Percentiles rank a stretch among this genome's conserved stretches.
phyloP scores from a whole-genome alignment of 1,140 invertebrate genomes.

The Parasteatoda tepidariorum region DNA sequence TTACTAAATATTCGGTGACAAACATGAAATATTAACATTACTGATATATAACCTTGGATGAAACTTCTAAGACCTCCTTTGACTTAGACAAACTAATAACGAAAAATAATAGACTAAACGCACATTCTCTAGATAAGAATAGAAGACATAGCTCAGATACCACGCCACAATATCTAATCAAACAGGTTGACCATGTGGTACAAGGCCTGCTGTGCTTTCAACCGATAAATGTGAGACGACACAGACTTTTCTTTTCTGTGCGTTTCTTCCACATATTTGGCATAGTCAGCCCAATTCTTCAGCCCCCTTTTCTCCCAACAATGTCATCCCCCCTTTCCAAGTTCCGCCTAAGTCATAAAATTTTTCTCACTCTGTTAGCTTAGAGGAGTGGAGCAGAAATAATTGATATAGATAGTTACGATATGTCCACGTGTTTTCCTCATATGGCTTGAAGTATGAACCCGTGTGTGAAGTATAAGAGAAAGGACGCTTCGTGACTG shows the following conservation, averaged over 20 bases:
- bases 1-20: too few relatives aligned
- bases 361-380: slow-evolving; percentile 9
- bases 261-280: slow-evolving; percentile 27
- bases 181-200: slow-evolving; percentile 15
- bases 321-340: background rate
- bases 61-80: too few relatives aligned
- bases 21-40: too few relatives aligned
- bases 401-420: slow-evolving; percentile 33
- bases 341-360: slow-evolving; percentile 1
- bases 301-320: background rate
- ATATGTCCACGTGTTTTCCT: background rate
- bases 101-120: too few relatives aligned
- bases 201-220: background rate
- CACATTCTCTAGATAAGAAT: slow-evolving; percentile 10
- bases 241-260: background rate
- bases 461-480: background rate
- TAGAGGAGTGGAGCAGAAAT: background rate
- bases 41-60: too few relatives aligned
- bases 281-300: slow-evolving; percentile 10
- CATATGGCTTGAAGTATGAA: background rate
- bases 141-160: slow-evolving; percentile 6
- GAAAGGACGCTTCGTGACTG: too few relatives aligned
- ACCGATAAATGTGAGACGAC: slow-evolving; percentile 18
- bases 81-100: too few relatives aligned
- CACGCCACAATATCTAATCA: slow-evolving; percentile 1